Percentiles rank a stretch among this genome's conserved stretches.
Conservation (phyloP, 2,113 vertebrate species). For the Poeciliopsis prolifica region DNA sequence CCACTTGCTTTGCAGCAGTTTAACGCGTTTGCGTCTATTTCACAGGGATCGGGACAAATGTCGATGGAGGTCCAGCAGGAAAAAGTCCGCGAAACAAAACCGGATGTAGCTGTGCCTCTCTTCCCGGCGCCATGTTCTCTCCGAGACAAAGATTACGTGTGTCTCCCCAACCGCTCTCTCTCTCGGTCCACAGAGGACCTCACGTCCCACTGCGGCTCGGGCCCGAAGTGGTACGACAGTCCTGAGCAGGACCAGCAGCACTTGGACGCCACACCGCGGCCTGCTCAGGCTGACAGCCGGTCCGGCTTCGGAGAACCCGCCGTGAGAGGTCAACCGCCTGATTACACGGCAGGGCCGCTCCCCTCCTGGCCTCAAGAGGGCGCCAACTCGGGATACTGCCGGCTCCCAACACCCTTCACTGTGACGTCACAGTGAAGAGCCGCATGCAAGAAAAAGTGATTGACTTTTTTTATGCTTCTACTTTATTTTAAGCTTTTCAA, state of each 20-base stretch:
- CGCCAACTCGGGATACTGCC: constrained; percentile 56
- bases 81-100: neutral
- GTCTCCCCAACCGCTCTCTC: constrained; percentile 37
- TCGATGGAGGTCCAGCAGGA: neutral
- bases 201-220: constrained; percentile 1
- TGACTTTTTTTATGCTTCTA: neutral
- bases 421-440: neutral
- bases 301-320: neutral
- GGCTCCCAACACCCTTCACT: constrained; percentile 35
- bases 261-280: neutral
- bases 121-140: neutral
- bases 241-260: constrained; percentile 3
- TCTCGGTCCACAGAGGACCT: constrained; percentile 57
- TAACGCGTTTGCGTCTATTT: neutral
- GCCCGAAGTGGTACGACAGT: neutral
- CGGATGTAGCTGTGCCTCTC: neutral
- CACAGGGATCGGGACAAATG: neutral
- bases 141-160: constrained; percentile 35
- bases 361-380: constrained; percentile 40
- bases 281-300: neutral
- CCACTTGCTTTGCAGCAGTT: neutral
- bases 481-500: neutral
- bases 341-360: constrained; percentile 9
- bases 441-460: neutral
- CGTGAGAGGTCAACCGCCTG: neutral